phyloP scores from a whole-genome alignment of 2,113 vertebrate genomes.

The Addax nasomaculatus region DNA sequence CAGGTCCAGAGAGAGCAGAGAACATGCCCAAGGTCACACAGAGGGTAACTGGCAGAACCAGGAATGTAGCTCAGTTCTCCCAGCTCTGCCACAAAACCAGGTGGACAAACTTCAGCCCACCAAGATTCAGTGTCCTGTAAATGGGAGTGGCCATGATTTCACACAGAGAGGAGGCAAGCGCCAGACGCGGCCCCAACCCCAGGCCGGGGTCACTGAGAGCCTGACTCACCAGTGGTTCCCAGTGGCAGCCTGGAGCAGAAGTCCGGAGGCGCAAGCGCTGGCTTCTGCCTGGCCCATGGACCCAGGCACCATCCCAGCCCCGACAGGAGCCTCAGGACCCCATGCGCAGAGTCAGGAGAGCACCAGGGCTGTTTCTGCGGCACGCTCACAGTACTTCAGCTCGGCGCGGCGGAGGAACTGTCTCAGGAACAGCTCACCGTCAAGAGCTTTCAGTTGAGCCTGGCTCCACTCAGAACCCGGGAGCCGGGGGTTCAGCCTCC shows the following conservation, averaged over 20 bases:
- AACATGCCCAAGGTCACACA: not conserved
- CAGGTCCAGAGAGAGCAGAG: not conserved
- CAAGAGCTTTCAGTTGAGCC: not conserved
- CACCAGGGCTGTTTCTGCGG: not conserved
- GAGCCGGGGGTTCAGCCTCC: not conserved
- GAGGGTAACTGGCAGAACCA: not conserved
- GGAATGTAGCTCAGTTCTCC: not conserved
- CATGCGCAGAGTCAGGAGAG: not conserved
- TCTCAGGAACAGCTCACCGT: not conserved
- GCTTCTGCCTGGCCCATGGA: not conserved
- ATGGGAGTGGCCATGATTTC: not conserved
- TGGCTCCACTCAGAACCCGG: fast-evolving
- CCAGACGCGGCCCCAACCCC: not conserved
- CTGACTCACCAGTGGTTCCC: not conserved
- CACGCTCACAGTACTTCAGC: not conserved
- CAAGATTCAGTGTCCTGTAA: not conserved
- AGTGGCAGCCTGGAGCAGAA: not conserved
- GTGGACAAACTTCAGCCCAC: not conserved
- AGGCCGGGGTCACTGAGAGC: not conserved
- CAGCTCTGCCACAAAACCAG: not conserved
- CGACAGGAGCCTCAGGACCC: not conserved
- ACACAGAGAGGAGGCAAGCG: not conserved
- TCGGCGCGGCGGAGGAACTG: not conserved
- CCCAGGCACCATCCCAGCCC: not conserved
- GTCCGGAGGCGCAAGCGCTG: not conserved